Conservation (phyloP, 2,888 invertebrate species). For the Euzetes globulus region DNA sequence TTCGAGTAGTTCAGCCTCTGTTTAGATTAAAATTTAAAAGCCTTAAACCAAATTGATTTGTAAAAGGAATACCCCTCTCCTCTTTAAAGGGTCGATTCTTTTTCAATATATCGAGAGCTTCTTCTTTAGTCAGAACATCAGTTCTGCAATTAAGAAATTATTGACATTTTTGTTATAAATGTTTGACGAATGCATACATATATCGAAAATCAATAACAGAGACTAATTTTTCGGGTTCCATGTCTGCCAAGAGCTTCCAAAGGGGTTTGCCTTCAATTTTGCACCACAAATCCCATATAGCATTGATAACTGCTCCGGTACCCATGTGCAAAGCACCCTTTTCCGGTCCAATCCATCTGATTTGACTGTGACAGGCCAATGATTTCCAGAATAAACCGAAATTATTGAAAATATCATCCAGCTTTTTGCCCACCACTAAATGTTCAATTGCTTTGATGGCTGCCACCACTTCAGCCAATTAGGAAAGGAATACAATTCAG, state of each 20-base stretch:
- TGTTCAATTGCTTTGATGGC: slow-evolving; percentile 64
- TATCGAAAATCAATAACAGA: slow-evolving; percentile 77
- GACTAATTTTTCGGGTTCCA: slow-evolving; percentile 75
- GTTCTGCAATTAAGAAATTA: slow-evolving; percentile 56
- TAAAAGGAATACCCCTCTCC: slow-evolving; percentile 48
- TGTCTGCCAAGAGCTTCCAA: slow-evolving; percentile 73
- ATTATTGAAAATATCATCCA: slow-evolving; percentile 63
- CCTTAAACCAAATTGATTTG: background rate
- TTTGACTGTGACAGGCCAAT: slow-evolving; percentile 75
- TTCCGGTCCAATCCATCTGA: slow-evolving; percentile 88
- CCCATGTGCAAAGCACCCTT: slow-evolving; percentile 84
- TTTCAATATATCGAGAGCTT: slow-evolving; percentile 64
- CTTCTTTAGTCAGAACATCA: slow-evolving; percentile 72
- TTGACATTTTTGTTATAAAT: background rate
- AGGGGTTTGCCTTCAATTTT: slow-evolving; percentile 72
- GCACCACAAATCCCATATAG: slow-evolving; percentile 87
- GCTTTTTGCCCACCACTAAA: slow-evolving; percentile 61
- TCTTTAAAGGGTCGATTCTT: slow-evolving; percentile 55
- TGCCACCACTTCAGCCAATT: slow-evolving; percentile 55
- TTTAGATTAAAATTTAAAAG: background rate
- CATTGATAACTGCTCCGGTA: slow-evolving; percentile 77
- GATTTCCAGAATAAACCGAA: slow-evolving; percentile 72
- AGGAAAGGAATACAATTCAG: background rate
- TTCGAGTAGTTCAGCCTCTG: slow-evolving; percentile 51
- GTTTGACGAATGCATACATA: slow-evolving; percentile 49